Percentiles rank a stretch among this genome's conserved stretches.
These are phyloP conservation scores for Nomada lathburiana DNA, from an alignment of 2,888 invertebrate genomes.

Conservation along the genomic window DNA sequence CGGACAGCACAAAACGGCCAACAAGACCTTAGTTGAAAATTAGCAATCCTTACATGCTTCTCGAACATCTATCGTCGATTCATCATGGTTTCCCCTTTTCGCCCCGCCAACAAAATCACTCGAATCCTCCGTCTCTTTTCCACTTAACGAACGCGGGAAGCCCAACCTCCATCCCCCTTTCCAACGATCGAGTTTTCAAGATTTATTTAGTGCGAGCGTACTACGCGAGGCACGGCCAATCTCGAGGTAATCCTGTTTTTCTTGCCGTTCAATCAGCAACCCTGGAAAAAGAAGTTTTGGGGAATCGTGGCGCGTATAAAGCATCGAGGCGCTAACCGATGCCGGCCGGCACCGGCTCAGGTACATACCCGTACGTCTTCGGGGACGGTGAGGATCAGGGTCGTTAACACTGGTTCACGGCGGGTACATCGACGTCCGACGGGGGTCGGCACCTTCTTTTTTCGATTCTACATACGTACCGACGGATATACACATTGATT, in stretches of 20 bases:
- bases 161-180: not conserved
- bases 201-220: constrained; percentile 19
- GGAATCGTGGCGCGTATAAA: constrained; percentile 52
- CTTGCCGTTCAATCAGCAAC: constrained; percentile 12
- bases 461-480: constrained; percentile 66
- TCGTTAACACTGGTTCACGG: constrained; percentile 73
- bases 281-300: constrained; percentile 36
- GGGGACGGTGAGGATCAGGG: constrained; percentile 70
- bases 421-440: constrained; percentile 65
- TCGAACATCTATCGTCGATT: not conserved
- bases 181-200: constrained; percentile 21
- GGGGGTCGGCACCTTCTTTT: constrained; percentile 69
- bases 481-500: constrained; percentile 78
- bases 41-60: constrained; percentile 3
- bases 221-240: constrained; percentile 14
- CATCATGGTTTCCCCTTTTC: not conserved
- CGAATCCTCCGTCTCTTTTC: not conserved
- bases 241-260: constrained; percentile 29
- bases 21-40: constrained; percentile 24
- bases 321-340: constrained; percentile 55
- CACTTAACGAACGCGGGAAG: not conserved
- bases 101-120: not conserved
- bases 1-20: not conserved
- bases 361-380: constrained; percentile 59
- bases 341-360: constrained; percentile 15